Evolutionary conservation across 2,797 vertebrate species (phyloP).

Genomic region (Gadopsis marmoratus): DNA sequence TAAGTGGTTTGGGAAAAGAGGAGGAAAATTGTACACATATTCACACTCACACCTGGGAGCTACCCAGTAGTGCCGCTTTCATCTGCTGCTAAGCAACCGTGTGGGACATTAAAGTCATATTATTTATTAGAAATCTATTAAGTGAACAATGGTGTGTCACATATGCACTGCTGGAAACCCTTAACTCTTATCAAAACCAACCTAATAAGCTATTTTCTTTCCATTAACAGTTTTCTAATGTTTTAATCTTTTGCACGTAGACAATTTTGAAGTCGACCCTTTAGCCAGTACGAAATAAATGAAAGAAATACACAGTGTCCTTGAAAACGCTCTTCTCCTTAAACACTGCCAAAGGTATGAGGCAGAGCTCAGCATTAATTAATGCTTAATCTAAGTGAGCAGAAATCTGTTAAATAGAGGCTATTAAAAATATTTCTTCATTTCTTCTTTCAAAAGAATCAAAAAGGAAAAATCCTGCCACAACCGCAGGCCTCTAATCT

Average conservation of each 20-base stretch:
- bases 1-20: slow-evolving; percentile 12
- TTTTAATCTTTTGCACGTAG: slow-evolving; percentile 1
- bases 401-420: slow-evolving; percentile 21
- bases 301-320: slow-evolving; percentile 2
- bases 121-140: slow-evolving; percentile 44
- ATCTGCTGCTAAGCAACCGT: slow-evolving; percentile 51
- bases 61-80: slow-evolving; percentile 28
- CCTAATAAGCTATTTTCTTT: neutral
- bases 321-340: slow-evolving; percentile 4
- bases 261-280: slow-evolving; percentile 3
- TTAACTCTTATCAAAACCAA: slow-evolving; percentile 11
- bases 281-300: neutral
- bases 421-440: slow-evolving; percentile 20
- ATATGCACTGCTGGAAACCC: neutral
- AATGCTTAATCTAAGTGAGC: slow-evolving; percentile 10
- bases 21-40: neutral
- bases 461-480: slow-evolving; percentile 17
- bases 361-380: slow-evolving; percentile 14
- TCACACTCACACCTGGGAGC: slow-evolving; percentile 42
- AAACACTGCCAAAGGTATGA: slow-evolving; percentile 7
- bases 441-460: slow-evolving; percentile 17
- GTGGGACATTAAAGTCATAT: slow-evolving; percentile 33
- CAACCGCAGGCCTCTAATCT: slow-evolving; percentile 5
- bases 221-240: neutral
- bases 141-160: slow-evolving; percentile 24